Base-by-base conservation (phyloP, 2,888 invertebrate species). In the Malthinus flaveolus region DNA sequence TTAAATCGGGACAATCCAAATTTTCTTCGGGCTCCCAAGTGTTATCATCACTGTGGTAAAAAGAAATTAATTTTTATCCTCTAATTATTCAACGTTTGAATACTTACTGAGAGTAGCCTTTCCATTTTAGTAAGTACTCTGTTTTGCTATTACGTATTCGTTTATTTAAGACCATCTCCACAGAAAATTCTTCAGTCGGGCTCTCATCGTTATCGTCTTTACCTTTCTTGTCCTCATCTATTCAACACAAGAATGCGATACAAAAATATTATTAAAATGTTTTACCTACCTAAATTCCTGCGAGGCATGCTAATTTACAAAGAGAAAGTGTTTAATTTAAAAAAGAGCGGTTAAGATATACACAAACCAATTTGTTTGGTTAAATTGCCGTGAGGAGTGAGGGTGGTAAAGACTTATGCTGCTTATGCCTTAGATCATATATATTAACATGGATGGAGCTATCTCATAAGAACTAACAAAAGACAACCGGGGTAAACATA, bases 11-110 rank as follows among this genome's bases (percentile, higher is more conserved):
- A 73, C 92, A 93, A 70, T 87, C 88, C 2, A 93, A 79, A 75
- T 93, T 87, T 57, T 84, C 84, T 74, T 92, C 91, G 0, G 93
- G 92, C 75, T 93, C 93, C 93, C 93, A 93, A 0, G 92, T 90
- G 70, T 92, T 90, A 65, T 88, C 87, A 61, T 75, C 74, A 49
- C 78, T 78, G 62, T 46, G 13, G 49, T 34, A 8, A 39, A 42
- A 8, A 8, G 42, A 31, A 33, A 31, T 34, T 33, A 13, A 23
- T 13, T 8, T 54, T 39, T 50, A 11, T 33, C 7, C n/a, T 15
- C n/a, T 44, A 35, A 35, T 10, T 7, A 35, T 8, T 7, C 35
- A n/a, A n/a, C n/a, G n/a, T 9, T 45, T 32, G 11, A 34, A 7
- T 11, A 57, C 81, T 79, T 78, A 87, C 85, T 86, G 79, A 15